Conservation (phyloP, 2,888 invertebrate genomes). For the Melipona bicolor region DNA sequence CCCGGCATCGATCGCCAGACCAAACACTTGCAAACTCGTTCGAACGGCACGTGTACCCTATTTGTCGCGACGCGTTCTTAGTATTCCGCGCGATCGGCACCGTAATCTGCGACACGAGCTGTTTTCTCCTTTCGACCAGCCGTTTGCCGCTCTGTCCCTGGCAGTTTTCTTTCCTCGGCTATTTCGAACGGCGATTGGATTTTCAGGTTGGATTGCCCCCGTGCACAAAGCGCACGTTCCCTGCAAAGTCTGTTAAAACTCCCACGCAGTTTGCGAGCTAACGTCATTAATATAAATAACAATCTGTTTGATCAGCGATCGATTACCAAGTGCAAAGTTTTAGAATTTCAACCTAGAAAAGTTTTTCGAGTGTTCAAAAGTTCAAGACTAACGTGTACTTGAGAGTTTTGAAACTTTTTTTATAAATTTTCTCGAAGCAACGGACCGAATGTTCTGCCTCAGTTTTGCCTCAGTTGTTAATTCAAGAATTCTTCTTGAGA, state of each 20-base stretch:
- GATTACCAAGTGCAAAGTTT: not conserved
- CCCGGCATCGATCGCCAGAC: conserved; percentile 4
- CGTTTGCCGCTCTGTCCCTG: conserved; percentile 9
- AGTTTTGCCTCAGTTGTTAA: no score
- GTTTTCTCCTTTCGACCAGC: not conserved
- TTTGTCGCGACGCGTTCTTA: conserved; percentile 7
- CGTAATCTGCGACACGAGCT: not conserved
- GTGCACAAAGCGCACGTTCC: not conserved
- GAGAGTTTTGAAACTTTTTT: no score
- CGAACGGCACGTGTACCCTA: not conserved
- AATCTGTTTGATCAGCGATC: not conserved
- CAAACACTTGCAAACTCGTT: conserved; percentile 14
- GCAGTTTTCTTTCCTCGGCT: not conserved
- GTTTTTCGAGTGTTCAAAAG: not conserved
- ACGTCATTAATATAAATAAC: not conserved
- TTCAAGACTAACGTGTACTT: not conserved
- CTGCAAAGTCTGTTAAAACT: not conserved
- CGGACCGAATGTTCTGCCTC: no score
- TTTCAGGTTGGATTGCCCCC: conserved; percentile 3
- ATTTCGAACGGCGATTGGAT: conserved; percentile 39
- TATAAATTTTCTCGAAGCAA: no score
- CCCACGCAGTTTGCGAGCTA: not conserved
- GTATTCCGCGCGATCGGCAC: conserved; percentile 8
- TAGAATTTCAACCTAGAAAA: not conserved
- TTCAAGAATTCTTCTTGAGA: not conserved